Base-by-base conservation (phyloP, 2,113 vertebrate genomes). In the Hippopotamus amphibius region DNA sequence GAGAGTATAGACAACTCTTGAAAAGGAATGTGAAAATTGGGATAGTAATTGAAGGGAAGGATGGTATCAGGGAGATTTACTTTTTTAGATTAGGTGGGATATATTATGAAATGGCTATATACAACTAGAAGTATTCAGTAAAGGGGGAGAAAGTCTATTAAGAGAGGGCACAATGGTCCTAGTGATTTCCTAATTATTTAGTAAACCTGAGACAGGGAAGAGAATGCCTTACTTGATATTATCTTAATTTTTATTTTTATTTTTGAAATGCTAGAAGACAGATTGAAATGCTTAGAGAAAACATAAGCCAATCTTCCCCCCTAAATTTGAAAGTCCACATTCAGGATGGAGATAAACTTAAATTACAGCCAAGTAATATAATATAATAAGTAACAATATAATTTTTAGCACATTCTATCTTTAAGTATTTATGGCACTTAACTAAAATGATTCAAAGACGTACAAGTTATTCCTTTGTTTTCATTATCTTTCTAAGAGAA, bases 401-500 rank as follows among this genome's bases (percentile, higher is more conserved):
- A 61, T 55, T 88, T 91, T 93, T 50, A 68, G 5, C 26, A 61
- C 12, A n/a, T 90, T 85, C 1, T 79, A 0, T 80, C 33, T 95
- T 69, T 80, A 65, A 77, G 43, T 76, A 1, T 79, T 10, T 59
- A 48, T n/a, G 66, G 15, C 7, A 48, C 65, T 24, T 21, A 50
- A 87, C 37, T 50, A 22, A 97, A 93, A 72, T 41, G 14, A 90
- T 46, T 28, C 26, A 55, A 90, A 87, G 19, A 66, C 63, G 6
- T 48, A 50, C 9, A 87, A 33, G 14, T 37, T 37, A 30, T 81
- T 61, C 14, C 46, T 90, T 95, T 88, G n/a, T 80, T 92, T 95
- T 74, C 77, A 63, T 83, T 91, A 13, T 90, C 24, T 96, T 88
- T 97, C 48, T 55, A 63, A 96, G 30, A 74, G 55, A 88, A 95